phyloP scores from a whole-genome alignment of 2,888 invertebrate species.

The Drosophila putrida region DNA sequence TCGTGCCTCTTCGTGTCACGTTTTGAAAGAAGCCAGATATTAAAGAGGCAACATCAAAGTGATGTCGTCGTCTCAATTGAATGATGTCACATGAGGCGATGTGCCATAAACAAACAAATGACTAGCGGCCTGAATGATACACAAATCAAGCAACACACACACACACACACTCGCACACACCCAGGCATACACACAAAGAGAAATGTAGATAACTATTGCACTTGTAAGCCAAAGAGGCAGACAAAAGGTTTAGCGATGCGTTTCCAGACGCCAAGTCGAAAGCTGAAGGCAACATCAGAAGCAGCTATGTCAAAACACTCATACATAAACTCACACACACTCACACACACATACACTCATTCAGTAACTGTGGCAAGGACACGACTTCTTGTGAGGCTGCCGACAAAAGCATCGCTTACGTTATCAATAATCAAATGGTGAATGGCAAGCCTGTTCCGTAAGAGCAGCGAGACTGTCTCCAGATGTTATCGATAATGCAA shows the following conservation, averaged over 20 bases:
- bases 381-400: conserved; percentile 8
- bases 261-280: conserved; percentile 44
- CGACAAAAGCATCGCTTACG: conserved; percentile 27
- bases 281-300: conserved; percentile 21
- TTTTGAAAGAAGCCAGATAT: neutral
- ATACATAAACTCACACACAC: conserved; percentile 12
- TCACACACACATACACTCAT: conserved; percentile 6
- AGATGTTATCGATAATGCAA: conserved; percentile 19
- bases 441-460: neutral
- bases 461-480: neutral
- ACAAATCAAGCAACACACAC: conserved; percentile 41
- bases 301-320: conserved; percentile 27
- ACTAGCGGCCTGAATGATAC: conserved; percentile 44
- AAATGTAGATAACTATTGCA: conserved; percentile 32
- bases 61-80: conserved; percentile 57
- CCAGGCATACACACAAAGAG: neutral
- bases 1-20: conserved; percentile 6
- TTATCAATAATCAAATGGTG: conserved; percentile 27
- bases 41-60: conserved; percentile 34
- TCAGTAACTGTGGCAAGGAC: conserved; percentile 18
- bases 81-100: conserved; percentile 66
- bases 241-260: conserved; percentile 62
- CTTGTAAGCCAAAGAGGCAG: conserved; percentile 50
- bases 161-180: conserved; percentile 3
- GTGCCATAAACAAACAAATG: conserved; percentile 59